phyloP scores from a whole-genome alignment of 2,797 vertebrate genomes.

The Sparus aurata region DNA sequence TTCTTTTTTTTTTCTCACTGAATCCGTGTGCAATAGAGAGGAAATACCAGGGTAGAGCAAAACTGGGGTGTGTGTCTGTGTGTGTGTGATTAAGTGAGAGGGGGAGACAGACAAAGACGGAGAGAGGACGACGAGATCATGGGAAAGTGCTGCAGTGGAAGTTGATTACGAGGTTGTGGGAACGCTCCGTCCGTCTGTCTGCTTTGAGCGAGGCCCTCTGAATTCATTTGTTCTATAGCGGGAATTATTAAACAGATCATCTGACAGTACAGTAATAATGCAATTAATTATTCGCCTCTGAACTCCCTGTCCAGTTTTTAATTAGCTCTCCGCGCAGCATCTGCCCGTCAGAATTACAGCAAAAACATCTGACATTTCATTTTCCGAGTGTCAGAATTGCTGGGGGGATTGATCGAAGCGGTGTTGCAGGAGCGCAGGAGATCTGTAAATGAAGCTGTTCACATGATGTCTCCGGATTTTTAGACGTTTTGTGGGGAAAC shows the following conservation, averaged over 20 bases:
- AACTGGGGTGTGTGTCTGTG: slow-evolving; percentile 12
- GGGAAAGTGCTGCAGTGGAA: slow-evolving; percentile 25
- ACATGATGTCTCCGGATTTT: not conserved
- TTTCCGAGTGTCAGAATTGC: slow-evolving; percentile 24
- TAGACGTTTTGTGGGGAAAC: not conserved
- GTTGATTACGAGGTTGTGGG: slow-evolving; percentile 45
- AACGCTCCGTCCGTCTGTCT: slow-evolving; percentile 25
- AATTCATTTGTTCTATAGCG: slow-evolving; percentile 51
- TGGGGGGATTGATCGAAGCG: not conserved
- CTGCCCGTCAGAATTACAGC: slow-evolving; percentile 57
- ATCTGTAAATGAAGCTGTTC: slow-evolving; percentile 32
- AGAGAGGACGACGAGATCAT: slow-evolving; percentile 26
- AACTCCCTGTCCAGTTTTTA: slow-evolving; percentile 53
- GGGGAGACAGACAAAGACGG: slow-evolving; percentile 17
- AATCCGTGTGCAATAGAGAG: slow-evolving; percentile 24
- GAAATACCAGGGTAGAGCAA: slow-evolving; percentile 27
- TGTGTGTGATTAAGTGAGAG: slow-evolving; percentile 15
- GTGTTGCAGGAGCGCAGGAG: not conserved
- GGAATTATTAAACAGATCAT: slow-evolving; percentile 61
- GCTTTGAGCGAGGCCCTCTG: slow-evolving; percentile 25
- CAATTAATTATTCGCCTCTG: slow-evolving; percentile 59
- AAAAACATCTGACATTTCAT: slow-evolving; percentile 37
- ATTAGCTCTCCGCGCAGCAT: slow-evolving; percentile 61
- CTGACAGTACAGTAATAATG: slow-evolving; percentile 55
- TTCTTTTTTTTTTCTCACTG: not conserved